Evolutionary conservation across 2,797 vertebrate genomes (phyloP).

Genomic region (Anomalospiza imberbis): DNA sequence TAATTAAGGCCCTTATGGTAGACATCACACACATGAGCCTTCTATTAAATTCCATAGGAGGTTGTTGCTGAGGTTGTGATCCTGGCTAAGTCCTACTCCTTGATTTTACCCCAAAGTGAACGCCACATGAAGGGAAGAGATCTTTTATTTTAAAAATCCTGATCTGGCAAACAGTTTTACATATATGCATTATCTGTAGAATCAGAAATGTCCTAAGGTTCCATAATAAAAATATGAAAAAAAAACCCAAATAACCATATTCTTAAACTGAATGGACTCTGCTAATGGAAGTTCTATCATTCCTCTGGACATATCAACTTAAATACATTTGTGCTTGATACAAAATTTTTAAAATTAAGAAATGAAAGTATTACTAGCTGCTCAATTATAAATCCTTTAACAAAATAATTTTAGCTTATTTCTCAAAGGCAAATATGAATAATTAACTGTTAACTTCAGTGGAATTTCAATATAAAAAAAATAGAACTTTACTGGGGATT

Average conservation of each 20-base stretch:
- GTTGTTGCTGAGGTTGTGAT: background rate
- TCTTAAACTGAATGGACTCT: background rate
- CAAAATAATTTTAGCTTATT: background rate
- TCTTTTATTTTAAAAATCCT: background rate
- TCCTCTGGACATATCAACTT: background rate
- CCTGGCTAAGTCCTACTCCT: background rate
- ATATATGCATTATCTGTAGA: background rate
- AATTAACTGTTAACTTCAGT: background rate
- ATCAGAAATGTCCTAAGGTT: background rate
- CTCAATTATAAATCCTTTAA: background rate
- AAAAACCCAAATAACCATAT: too few relatives aligned
- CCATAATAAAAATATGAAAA: background rate
- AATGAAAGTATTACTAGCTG: background rate
- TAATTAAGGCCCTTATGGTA: constrained; percentile 15
- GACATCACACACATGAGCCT: background rate
- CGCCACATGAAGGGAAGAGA: background rate
- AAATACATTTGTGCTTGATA: background rate
- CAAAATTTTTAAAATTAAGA: background rate
- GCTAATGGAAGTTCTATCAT: background rate
- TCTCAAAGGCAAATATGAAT: background rate
- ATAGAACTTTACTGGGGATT: background rate
- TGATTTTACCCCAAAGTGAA: background rate
- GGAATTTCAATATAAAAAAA: background rate
- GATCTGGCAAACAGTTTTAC: background rate
- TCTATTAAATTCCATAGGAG: background rate